phyloP scores from a whole-genome alignment of 2,888 invertebrate genomes.

The Pollenia griseotomentosa region DNA sequence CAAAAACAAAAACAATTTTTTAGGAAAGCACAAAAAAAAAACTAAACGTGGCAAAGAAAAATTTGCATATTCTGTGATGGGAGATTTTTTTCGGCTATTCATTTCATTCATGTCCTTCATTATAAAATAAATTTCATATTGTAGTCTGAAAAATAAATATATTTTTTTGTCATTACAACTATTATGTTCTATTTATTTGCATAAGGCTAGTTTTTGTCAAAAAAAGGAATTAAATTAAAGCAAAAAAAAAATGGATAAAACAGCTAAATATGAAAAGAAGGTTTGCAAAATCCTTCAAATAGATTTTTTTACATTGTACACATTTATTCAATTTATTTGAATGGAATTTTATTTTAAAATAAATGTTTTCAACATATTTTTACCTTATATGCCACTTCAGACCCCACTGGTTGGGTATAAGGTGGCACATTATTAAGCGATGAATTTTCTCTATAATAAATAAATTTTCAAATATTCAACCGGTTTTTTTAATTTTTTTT shows the following conservation, averaged over 20 bases:
- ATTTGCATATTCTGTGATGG: slow-evolving; percentile 66
- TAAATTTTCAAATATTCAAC: no score
- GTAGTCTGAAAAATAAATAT: slow-evolving; percentile 22
- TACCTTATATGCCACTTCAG: background rate
- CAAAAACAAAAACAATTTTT: background rate
- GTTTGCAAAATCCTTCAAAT: background rate
- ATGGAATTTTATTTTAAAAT: no score
- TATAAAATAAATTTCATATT: slow-evolving; percentile 63
- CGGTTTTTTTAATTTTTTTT: no score
- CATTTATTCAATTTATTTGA: no score
- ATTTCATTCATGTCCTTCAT: slow-evolving; percentile 63
- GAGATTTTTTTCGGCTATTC: slow-evolving; percentile 35
- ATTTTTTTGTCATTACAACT: slow-evolving; percentile 45
- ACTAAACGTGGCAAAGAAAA: slow-evolving; percentile 42
- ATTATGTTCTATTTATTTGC: slow-evolving; percentile 70
- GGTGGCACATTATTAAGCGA: no score
- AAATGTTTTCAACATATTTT: background rate
- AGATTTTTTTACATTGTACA: no score
- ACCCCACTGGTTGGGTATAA: no score
- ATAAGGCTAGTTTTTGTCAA: slow-evolving; percentile 38
- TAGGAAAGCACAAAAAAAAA: background rate
- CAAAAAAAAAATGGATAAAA: background rate
- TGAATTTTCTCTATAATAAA: no score
- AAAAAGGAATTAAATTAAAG: background rate
- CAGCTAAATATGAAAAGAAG: background rate